These are phyloP conservation scores for Plumapathes pennacea DNA, from an alignment of 92 coral and sea anemone species.

Conservation along the genomic window DNA sequence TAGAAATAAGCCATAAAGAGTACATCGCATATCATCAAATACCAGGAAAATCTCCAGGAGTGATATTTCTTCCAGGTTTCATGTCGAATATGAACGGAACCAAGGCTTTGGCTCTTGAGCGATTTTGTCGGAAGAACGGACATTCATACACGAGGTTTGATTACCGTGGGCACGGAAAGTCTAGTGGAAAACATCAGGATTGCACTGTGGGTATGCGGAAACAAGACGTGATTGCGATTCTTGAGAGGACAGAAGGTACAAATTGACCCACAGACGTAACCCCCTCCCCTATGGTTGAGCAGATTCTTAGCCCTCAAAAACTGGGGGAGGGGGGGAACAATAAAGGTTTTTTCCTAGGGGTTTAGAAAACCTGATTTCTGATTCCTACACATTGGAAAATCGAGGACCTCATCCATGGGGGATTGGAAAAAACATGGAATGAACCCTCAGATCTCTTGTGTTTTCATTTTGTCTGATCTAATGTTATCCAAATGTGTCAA, in stretches of 20 bases:
- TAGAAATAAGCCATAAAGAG: too few relatives aligned
- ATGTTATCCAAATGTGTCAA: too few relatives aligned
- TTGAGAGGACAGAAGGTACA: constrained; percentile 42
- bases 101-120: constrained; percentile 70
- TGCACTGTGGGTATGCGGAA: constrained; percentile 75
- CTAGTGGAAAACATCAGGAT: constrained; percentile 72
- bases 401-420: too few relatives aligned
- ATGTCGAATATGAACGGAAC: constrained; percentile 87
- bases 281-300: neutral
- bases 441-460: too few relatives aligned
- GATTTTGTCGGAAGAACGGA: constrained; percentile 51
- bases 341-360: too few relatives aligned
- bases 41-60: constrained; percentile 67
- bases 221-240: constrained; percentile 64
- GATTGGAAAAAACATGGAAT: too few relatives aligned
- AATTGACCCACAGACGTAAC: neutral
- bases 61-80: constrained; percentile 76
- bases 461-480: too few relatives aligned
- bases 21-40: constrained; percentile 59
- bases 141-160: constrained; percentile 76
- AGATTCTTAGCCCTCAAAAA: neutral
- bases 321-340: neutral
- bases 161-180: constrained; percentile 77
- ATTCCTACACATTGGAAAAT: too few relatives aligned
- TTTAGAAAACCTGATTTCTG: too few relatives aligned